phyloP scores from a whole-genome alignment of 2,888 invertebrate species.

The Sminthurinus aureus region DNA sequence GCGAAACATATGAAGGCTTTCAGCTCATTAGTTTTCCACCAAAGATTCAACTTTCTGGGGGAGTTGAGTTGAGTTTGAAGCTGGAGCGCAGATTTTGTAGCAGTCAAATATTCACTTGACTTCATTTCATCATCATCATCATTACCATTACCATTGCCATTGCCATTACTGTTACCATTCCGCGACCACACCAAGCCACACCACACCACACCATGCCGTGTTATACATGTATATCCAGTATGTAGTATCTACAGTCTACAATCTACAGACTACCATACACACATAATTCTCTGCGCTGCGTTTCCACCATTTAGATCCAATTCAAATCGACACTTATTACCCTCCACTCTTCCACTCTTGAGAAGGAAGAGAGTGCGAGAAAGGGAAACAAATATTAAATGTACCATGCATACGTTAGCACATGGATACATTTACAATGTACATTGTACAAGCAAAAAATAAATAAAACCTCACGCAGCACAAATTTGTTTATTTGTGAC shows the following conservation, averaged over 20 bases:
- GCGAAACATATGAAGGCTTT: slow-evolving; percentile 34
- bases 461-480: not conserved
- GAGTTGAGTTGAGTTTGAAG: not conserved
- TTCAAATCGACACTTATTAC: slow-evolving; percentile 17
- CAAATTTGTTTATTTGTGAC: not conserved
- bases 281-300: not conserved
- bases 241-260: too few species aligned
- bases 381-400: not conserved
- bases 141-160: too few species aligned
- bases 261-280: too few species aligned
- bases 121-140: slow-evolving; percentile 26
- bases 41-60: slow-evolving; percentile 4
- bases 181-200: too few species aligned
- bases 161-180: too few species aligned
- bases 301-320: slow-evolving; percentile 7
- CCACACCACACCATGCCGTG: too few species aligned
- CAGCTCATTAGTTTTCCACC: slow-evolving; percentile 31
- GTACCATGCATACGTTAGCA: too few species aligned
- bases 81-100: not conserved
- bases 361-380: not conserved
- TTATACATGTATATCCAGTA: too few species aligned
- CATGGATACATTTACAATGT: too few species aligned
- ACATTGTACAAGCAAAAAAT: not conserved
- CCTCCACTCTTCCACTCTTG: not conserved
- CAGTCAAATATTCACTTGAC: slow-evolving; percentile 27